phyloP scores from a whole-genome alignment of 2,888 invertebrate species.

The Sipha maydis region DNA sequence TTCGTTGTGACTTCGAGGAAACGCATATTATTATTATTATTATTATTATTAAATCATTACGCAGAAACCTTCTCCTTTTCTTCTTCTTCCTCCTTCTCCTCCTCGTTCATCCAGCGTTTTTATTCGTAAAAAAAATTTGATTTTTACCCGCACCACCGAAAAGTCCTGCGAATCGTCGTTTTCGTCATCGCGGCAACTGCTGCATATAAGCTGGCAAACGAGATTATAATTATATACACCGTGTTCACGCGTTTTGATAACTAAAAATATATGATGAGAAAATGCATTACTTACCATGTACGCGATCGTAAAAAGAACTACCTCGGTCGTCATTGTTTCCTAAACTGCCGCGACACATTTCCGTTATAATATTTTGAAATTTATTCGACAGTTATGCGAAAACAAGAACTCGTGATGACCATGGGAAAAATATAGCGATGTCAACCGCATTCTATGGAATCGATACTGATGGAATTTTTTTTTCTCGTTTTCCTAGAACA shows the following conservation, averaged over 20 bases:
- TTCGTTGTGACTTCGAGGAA: background rate
- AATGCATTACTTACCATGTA: background rate
- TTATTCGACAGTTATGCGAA: background rate
- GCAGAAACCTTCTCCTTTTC: no score
- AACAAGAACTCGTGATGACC: background rate
- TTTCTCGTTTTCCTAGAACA: no score
- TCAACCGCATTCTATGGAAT: background rate
- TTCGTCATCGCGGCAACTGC: background rate
- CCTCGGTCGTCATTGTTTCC: background rate
- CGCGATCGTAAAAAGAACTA: background rate
- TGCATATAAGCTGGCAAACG: constrained; percentile 6
- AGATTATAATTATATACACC: constrained; percentile 41
- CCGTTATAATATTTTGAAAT: background rate
- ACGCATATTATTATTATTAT: background rate
- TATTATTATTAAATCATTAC: constrained; percentile 4
- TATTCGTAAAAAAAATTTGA: background rate
- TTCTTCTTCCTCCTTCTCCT: background rate
- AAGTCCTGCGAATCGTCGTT: background rate
- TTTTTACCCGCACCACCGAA: background rate
- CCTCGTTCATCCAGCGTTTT: background rate
- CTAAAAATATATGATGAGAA: background rate
- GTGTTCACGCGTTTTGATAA: background rate
- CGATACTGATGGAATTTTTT: background rate
- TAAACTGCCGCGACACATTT: background rate
- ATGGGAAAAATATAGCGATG: background rate